Percentiles rank a stretch among this genome's conserved stretches.
Evolutionary conservation across 2,888 invertebrate genomes (phyloP).

Genomic region (Hoplodrina blanda): DNA sequence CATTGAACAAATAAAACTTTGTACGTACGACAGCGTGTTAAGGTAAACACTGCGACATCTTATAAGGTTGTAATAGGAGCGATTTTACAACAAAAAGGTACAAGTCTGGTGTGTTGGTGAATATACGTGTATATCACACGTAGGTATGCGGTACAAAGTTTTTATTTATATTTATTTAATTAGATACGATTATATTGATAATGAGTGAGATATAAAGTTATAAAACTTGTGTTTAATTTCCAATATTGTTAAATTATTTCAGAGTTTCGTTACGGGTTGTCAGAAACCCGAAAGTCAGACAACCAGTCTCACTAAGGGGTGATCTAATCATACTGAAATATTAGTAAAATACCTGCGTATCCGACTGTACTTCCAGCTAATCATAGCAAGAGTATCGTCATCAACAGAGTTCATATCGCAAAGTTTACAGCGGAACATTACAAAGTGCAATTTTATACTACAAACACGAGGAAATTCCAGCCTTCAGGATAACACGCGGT

Average conservation of each 20-base stretch:
- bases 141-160: neutral
- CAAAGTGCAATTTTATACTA: constrained; percentile 70
- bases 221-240: neutral
- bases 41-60: no score
- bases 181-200: neutral
- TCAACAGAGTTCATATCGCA: constrained; percentile 71
- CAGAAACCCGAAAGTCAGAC: no score
- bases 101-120: no score
- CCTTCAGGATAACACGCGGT: constrained; percentile 61
- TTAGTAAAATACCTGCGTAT: neutral
- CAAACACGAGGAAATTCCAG: constrained; percentile 59
- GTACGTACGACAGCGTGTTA: neutral
- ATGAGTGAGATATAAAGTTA: neutral
- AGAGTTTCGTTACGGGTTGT: no score
- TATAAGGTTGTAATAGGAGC: no score
- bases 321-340: constrained; percentile 3
- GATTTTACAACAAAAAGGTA: no score
- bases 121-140: constrained; percentile 3
- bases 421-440: constrained; percentile 70
- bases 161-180: constrained; percentile 15
- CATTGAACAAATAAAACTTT: constrained; percentile 9
- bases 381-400: constrained; percentile 31
- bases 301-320: no score
- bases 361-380: constrained; percentile 26
- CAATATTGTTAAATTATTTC: no score